Evolutionary conservation across 2,888 invertebrate species (phyloP).

Genomic region (Heliconius ismenius): DNA sequence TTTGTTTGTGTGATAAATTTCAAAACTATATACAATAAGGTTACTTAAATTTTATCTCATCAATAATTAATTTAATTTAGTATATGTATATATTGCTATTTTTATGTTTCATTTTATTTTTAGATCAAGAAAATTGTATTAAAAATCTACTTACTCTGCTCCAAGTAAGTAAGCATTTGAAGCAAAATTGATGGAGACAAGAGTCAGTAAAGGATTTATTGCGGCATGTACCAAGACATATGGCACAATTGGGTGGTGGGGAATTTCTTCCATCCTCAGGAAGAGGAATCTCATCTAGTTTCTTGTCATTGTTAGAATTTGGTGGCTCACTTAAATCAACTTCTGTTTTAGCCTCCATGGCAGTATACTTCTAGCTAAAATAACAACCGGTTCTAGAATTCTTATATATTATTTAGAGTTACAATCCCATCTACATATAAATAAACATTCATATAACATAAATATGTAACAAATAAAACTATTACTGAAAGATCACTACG

Average conservation of each 20-base stretch:
- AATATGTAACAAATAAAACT: conserved; percentile 1
- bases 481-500: not conserved
- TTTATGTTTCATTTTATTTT: not conserved
- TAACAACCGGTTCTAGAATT: not conserved
- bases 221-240: conserved; percentile 92
- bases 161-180: conserved; percentile 95
- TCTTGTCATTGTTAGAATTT: conserved; percentile 73
- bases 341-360: conserved; percentile 63
- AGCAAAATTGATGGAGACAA: conserved; percentile 97
- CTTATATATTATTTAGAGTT: not conserved
- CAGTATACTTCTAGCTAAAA: conserved; percentile 21
- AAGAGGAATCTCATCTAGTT: conserved; percentile 76
- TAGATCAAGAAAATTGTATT: not conserved
- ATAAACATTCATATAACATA: not conserved
- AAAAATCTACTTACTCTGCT: conserved; percentile 85
- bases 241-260: conserved; percentile 94
- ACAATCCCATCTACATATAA: not conserved
- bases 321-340: conserved; percentile 61
- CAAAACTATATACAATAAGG: not conserved
- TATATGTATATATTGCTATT: not conserved
- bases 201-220: conserved; percentile 96
- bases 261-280: conserved; percentile 74
- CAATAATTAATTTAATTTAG: not conserved
- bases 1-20: not conserved
- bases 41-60: not conserved